Evolutionary conservation across 2,888 invertebrate species (phyloP).

Genomic region (Neoitamus cyanurus): DNA sequence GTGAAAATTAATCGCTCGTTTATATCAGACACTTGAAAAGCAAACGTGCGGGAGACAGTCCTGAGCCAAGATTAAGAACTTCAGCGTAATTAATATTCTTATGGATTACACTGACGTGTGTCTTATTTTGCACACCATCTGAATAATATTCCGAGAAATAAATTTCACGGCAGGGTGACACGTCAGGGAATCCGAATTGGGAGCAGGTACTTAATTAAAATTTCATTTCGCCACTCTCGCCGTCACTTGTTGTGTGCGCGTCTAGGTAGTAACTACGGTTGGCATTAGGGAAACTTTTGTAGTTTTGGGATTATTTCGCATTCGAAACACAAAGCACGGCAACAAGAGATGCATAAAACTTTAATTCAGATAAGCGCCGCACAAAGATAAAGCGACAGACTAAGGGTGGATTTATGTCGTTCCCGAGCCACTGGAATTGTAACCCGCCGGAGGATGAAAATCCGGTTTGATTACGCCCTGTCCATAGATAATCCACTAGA

Average conservation of each 20-base stretch:
- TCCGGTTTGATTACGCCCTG: not conserved
- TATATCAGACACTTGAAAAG: conserved; percentile 45
- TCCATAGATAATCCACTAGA: not conserved
- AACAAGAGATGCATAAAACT: not conserved
- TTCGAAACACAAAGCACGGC: not conserved
- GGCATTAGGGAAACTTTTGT: conserved; percentile 9
- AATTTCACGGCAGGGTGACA: conserved; percentile 36
- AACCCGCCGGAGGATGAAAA: not conserved
- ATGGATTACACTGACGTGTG: conserved; percentile 45
- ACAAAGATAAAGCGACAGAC: not conserved
- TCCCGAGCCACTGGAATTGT: not conserved
- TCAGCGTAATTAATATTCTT: conserved; percentile 44
- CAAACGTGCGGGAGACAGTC: conserved; percentile 43
- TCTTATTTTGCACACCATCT: conserved; percentile 46
- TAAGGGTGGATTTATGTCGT: not conserved
- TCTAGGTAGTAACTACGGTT: not conserved
- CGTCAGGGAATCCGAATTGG: conserved; percentile 23
- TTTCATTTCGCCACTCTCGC: conserved; percentile 33
- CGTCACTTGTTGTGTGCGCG: not conserved
- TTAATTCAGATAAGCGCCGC: conserved; percentile 12
- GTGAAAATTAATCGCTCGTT: conserved; percentile 46
- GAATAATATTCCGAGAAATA: conserved; percentile 43
- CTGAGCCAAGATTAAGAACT: conserved; percentile 44
- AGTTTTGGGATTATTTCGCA: conserved; percentile 19
- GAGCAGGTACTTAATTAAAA: conserved; percentile 42